Evolutionary conservation across 30 jellyfish, hydroid and myxozoan genomes (phyloP).

Genomic region (Aurelia sp.): DNA sequence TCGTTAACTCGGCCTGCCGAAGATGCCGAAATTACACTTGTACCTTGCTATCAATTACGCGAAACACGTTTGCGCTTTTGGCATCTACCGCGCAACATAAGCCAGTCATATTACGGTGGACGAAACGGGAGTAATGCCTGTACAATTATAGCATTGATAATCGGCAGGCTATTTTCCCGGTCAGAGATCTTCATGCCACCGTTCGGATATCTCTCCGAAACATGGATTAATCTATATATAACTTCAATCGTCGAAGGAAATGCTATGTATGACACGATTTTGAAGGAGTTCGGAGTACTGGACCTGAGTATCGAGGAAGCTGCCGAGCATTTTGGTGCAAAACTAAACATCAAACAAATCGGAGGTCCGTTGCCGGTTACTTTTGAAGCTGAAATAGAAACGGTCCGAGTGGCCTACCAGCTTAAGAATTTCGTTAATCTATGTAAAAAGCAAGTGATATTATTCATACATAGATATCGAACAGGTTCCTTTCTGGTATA

Average conservation of each 20-base stretch:
- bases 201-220: slow-evolving; percentile 71
- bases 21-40: slow-evolving; percentile 18
- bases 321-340: slow-evolving; percentile 77
- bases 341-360: slow-evolving; percentile 71
- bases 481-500: slow-evolving; percentile 91
- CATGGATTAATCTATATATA: slow-evolving; percentile 82
- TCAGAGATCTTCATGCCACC: slow-evolving; percentile 79
- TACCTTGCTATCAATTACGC: slow-evolving; percentile 77
- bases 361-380: slow-evolving; percentile 92
- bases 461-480: slow-evolving; percentile 84
- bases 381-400: slow-evolving; percentile 86
- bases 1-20: slow-evolving; percentile 25
- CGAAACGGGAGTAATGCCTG: slow-evolving; percentile 99
- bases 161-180: slow-evolving; percentile 95
- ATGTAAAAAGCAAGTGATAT: slow-evolving; percentile 78
- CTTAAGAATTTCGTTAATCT: slow-evolving; percentile 60
- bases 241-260: slow-evolving; percentile 94
- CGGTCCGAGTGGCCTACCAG: slow-evolving; percentile 91
- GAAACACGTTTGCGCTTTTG: slow-evolving; percentile 70
- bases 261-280: slow-evolving; percentile 75
- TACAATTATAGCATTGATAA: slow-evolving; percentile 84
- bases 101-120: slow-evolving; percentile 97
- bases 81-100: slow-evolving; percentile 89
- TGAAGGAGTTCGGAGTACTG: slow-evolving; percentile 87
- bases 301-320: slow-evolving; percentile 98